Percentiles rank a stretch among this genome's conserved stretches.
These are phyloP conservation scores for Drosophila sp. DNA, from an alignment of 1,140 invertebrate genomes.

Conservation along the genomic window DNA sequence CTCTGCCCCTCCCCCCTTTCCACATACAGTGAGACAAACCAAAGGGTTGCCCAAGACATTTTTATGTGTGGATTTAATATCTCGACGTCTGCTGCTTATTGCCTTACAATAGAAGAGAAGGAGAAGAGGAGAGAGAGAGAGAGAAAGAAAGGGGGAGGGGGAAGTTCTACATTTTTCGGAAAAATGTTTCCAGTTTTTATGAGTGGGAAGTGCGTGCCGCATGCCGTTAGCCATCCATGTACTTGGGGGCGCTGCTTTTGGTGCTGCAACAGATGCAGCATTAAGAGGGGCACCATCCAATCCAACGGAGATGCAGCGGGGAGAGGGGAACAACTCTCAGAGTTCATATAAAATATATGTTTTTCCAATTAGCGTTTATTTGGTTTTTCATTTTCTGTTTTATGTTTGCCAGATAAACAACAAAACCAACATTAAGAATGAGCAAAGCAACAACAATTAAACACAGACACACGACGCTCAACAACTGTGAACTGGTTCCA, in stretches of 20 bases:
- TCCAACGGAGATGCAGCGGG: not conserved
- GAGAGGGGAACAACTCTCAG: not conserved
- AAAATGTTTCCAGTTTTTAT: constrained; percentile 78
- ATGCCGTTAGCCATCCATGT: not conserved
- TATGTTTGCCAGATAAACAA: constrained; percentile 71
- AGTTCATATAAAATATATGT: constrained; percentile 81
- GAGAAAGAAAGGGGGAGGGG: not conserved
- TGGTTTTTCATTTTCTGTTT: constrained; percentile 81
- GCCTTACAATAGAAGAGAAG: not conserved
- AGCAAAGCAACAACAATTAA: constrained; percentile 59
- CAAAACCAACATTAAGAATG: constrained; percentile 11
- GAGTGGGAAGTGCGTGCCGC: constrained; percentile 75
- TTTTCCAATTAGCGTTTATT: constrained; percentile 83
- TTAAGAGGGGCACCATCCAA: not conserved
- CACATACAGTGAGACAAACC: constrained; percentile 44
- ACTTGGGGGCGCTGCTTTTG: constrained; percentile 5
- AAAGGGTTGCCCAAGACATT: constrained; percentile 75
- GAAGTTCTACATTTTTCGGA: constrained; percentile 53
- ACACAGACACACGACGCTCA: constrained; percentile 2
- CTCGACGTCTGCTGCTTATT: constrained; percentile 54
- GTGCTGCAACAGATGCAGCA: constrained; percentile 2
- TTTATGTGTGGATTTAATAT: constrained; percentile 66
- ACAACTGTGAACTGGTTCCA: constrained; percentile 42
- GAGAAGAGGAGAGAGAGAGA: not conserved
- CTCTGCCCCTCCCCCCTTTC: not conserved